These are phyloP conservation scores for Yponomeuta evonymella DNA, from an alignment of 2,888 invertebrate species.

Conservation along the genomic window DNA sequence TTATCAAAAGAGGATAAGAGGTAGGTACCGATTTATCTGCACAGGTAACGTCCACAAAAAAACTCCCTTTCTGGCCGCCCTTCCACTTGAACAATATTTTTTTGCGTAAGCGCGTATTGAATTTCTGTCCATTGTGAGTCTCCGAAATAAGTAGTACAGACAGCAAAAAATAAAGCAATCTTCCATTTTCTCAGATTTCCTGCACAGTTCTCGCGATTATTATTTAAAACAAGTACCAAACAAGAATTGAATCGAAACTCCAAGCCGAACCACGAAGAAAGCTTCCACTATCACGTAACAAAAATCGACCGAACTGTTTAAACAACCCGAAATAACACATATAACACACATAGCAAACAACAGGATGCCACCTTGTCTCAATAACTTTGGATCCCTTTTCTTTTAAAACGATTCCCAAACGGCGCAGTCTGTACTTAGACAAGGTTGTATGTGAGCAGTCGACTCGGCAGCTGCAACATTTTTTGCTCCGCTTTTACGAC, in stretches of 20 bases:
- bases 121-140: conserved; percentile 36
- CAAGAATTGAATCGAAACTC: neutral
- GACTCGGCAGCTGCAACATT: conserved; percentile 45
- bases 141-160: conserved; percentile 21
- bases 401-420: neutral
- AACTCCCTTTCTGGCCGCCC: conserved; percentile 27
- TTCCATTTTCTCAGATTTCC: conserved; percentile 27
- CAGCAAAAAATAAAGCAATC: conserved; percentile 24
- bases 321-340: conserved; percentile 3
- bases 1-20: neutral
- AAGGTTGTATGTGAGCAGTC: conserved; percentile 43
- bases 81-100: conserved; percentile 30
- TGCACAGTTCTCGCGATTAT: neutral
- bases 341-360: conserved; percentile 6
- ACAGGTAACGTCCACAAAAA: conserved; percentile 21
- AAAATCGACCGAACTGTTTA: neutral
- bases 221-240: neutral
- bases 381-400: conserved; percentile 5
- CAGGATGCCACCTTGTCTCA: conserved; percentile 9
- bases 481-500: conserved; percentile 54
- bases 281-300: neutral
- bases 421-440: conserved; percentile 42
- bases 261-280: neutral
- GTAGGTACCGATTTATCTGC: conserved; percentile 24
- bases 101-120: conserved; percentile 37